Evolutionary conservation across 2,797 vertebrate species (phyloP).

Genomic region (Trachurus trachurus): DNA sequence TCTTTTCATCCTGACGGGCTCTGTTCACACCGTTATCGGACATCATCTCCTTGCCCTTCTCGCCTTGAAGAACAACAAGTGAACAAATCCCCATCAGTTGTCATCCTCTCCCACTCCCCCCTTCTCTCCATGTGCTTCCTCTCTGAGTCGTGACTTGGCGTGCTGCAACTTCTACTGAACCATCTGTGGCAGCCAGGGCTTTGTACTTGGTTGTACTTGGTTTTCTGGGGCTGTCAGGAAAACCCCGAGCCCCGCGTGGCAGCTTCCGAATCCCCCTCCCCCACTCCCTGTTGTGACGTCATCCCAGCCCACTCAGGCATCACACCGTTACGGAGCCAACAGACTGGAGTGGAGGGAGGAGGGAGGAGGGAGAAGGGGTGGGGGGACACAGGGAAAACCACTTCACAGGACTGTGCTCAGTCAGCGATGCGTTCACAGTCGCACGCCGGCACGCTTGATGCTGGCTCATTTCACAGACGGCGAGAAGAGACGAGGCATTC

Average conservation of each 20-base stretch:
- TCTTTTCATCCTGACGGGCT: conserved; percentile 24
- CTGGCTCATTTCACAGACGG: conserved; percentile 48
- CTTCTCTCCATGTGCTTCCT: not conserved
- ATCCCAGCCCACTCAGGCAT: conserved; percentile 20
- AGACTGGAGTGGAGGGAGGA: not conserved
- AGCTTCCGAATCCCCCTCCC: conserved; percentile 26
- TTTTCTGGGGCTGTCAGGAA: conserved; percentile 31
- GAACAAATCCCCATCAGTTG: not conserved
- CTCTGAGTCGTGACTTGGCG: conserved; percentile 35
- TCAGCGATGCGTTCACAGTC: conserved; percentile 18
- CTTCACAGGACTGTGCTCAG: conserved; percentile 61
- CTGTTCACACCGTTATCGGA: not conserved
- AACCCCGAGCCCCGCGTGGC: conserved; percentile 21
- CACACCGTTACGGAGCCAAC: not conserved
- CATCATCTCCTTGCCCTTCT: not conserved
- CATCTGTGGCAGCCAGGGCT: conserved; percentile 4
- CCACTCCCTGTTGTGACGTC: conserved; percentile 48
- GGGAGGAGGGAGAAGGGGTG: not conserved
- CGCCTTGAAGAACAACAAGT: not conserved
- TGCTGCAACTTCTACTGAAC: conserved; percentile 4
- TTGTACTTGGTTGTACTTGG: conserved; percentile 19
- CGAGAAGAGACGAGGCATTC: conserved; percentile 60
- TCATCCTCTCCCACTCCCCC: not conserved
- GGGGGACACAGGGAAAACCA: conserved; percentile 26
- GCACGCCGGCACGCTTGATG: conserved; percentile 12